Evolutionary conservation across 2,113 vertebrate genomes (phyloP).

Genomic region (Psammodynastes pulverulentus): DNA sequence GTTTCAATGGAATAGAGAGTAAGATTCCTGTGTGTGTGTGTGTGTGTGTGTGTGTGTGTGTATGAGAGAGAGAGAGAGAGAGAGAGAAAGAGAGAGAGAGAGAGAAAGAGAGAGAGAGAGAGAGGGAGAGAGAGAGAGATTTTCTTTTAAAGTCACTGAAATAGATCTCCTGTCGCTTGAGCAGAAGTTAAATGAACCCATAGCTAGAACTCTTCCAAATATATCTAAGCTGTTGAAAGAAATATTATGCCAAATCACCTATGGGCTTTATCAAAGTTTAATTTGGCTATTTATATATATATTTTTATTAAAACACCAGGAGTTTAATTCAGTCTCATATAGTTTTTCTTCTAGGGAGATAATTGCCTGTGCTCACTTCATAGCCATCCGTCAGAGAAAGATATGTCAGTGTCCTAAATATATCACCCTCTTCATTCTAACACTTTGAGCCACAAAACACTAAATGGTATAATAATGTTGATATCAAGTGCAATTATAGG

Average conservation of each 20-base stretch:
- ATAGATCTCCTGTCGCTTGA: background rate
- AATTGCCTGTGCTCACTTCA: constrained; percentile 18
- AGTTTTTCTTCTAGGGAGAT: constrained; percentile 3
- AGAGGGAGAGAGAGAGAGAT: too few species aligned
- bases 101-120: too few species aligned
- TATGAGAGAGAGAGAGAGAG: too few species aligned
- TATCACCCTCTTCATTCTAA: background rate
- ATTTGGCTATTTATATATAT: background rate
- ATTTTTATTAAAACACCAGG: background rate
- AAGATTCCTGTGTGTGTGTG: too few species aligned
- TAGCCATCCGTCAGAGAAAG: constrained; percentile 5
- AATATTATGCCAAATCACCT: background rate
- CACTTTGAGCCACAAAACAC: constrained; percentile 10
- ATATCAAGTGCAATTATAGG: constrained; percentile 20
- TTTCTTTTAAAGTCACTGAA: background rate
- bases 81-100: too few species aligned
- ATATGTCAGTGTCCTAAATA: constrained; percentile 7
- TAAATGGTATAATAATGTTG: constrained; percentile 21
- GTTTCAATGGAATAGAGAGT: too few species aligned
- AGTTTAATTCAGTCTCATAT: constrained; percentile 10
- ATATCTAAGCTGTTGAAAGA: background rate
- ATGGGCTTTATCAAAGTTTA: constrained; percentile 10
- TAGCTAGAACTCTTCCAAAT: background rate
- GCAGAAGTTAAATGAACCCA: background rate
- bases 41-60: too few species aligned